A percentile compares a stretch with the other conserved stretches of the same genome.
Evolutionary conservation across 2,797 vertebrate genomes (phyloP).

Genomic region (Bufotes viridis): DNA sequence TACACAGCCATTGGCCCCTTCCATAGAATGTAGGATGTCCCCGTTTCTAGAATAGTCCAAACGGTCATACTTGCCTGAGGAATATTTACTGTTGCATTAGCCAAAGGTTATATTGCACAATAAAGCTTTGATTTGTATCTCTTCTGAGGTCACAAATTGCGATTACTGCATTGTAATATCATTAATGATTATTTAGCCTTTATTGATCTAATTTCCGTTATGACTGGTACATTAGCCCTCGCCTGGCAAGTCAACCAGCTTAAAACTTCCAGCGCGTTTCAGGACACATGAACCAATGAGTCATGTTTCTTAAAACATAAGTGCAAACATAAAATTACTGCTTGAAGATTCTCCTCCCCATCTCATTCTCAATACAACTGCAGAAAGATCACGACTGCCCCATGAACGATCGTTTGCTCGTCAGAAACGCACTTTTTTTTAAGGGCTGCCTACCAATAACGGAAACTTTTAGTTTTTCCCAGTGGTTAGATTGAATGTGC

Average conservation of each 20-base stretch:
- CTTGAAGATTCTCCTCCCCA: no score
- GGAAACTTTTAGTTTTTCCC: no score
- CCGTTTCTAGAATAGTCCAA: background rate
- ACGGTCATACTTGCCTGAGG: background rate
- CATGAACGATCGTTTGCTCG: background rate
- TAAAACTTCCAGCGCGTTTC: background rate
- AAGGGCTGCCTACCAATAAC: no score
- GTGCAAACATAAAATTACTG: background rate
- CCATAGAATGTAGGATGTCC: no score
- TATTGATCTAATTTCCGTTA: background rate
- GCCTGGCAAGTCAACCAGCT: background rate
- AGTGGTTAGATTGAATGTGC: no score
- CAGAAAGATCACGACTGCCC: no score
- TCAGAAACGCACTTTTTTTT: no score
- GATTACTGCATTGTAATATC: background rate
- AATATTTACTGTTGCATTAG: background rate
- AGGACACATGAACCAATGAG: background rate
- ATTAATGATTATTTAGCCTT: constrained; percentile 2
- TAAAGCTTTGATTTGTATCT: background rate
- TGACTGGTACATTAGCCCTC: background rate
- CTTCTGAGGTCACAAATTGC: background rate
- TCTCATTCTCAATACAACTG: no score
- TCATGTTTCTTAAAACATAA: background rate
- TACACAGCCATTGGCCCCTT: no score
- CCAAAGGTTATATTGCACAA: background rate